Evolutionary conservation across 2,888 invertebrate species (phyloP).

Genomic region (Apocheima hispidaria): DNA sequence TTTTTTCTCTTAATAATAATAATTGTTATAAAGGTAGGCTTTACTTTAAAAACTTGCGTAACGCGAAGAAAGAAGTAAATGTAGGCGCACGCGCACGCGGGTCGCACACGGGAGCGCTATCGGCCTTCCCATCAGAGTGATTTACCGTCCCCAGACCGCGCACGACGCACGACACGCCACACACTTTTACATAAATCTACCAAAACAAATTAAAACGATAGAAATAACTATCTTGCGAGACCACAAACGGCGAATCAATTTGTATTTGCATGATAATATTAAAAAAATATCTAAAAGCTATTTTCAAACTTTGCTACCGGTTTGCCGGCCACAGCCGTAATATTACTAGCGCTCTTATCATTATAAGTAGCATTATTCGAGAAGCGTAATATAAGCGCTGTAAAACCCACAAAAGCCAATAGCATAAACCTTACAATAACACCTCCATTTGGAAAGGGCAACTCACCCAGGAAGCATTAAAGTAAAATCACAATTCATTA

Average conservation of each 20-base stretch:
- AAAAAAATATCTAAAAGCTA: constrained; percentile 5
- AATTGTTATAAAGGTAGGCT: too few relatives aligned
- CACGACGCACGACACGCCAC: constrained; percentile 64
- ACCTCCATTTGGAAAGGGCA: constrained; percentile 60
- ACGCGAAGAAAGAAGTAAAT: constrained; percentile 10
- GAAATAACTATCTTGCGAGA: constrained; percentile 19
- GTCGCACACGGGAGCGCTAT: constrained; percentile 70
- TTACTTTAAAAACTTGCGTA: constrained; percentile 10
- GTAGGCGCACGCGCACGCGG: constrained; percentile 53
- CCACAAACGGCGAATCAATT: constrained; percentile 31
- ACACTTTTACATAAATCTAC: constrained; percentile 41
- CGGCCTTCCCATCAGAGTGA: constrained; percentile 75
- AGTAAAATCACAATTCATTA: constrained; percentile 79
- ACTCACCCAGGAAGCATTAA: constrained; percentile 75
- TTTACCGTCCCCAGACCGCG: constrained; percentile 62
- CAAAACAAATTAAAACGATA: constrained; percentile 33
- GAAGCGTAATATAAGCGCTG: constrained; percentile 5
- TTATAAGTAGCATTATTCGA: neutral
- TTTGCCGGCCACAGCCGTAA: neutral
- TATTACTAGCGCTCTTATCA: neutral
- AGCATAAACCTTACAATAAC: constrained; percentile 55
- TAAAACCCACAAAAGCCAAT: constrained; percentile 42
- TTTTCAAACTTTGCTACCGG: constrained; percentile 10
- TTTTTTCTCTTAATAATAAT: too few relatives aligned
- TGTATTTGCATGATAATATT: constrained; percentile 29